phyloP scores from a whole-genome alignment of 2,888 invertebrate species.

The Aphodius sticticus region DNA sequence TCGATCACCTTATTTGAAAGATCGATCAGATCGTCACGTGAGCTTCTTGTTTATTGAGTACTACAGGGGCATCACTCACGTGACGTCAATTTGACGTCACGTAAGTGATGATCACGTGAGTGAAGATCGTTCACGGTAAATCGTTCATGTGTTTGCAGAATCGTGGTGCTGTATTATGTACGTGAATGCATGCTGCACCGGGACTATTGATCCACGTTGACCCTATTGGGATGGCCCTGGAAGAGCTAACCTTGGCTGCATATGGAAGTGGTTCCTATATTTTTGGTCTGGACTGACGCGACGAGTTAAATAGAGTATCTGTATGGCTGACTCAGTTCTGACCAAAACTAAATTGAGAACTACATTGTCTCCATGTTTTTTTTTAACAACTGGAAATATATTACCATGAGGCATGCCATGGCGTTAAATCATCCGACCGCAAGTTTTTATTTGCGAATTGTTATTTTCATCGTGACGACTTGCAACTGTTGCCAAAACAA shows the following conservation, averaged over 20 bases:
- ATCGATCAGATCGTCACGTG: too few species aligned
- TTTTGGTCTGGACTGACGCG: not conserved
- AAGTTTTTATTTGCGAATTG: not conserved
- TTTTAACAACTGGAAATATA: too few species aligned
- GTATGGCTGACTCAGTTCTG: not conserved
- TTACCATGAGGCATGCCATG: too few species aligned
- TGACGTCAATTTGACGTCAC: too few species aligned
- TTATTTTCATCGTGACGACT: not conserved
- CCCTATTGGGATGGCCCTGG: not conserved
- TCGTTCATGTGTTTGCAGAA: too few species aligned
- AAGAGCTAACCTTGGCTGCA: not conserved
- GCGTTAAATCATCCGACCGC: not conserved
- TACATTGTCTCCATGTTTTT: too few species aligned
- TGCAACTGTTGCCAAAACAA: not conserved
- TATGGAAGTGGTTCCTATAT: not conserved
- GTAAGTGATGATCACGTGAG: too few species aligned
- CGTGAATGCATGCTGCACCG: not conserved
- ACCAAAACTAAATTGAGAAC: not conserved
- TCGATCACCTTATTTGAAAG: too few species aligned
- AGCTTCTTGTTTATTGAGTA: too few species aligned
- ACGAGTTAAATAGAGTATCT: not conserved
- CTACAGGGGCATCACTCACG: too few species aligned
- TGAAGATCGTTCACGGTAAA: too few species aligned
- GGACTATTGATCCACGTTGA: not conserved
- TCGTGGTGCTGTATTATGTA: not conserved